These are phyloP conservation scores for Teleogryllus occipitalis DNA, from an alignment of 1,140 invertebrate species.

Conservation along the genomic window DNA sequence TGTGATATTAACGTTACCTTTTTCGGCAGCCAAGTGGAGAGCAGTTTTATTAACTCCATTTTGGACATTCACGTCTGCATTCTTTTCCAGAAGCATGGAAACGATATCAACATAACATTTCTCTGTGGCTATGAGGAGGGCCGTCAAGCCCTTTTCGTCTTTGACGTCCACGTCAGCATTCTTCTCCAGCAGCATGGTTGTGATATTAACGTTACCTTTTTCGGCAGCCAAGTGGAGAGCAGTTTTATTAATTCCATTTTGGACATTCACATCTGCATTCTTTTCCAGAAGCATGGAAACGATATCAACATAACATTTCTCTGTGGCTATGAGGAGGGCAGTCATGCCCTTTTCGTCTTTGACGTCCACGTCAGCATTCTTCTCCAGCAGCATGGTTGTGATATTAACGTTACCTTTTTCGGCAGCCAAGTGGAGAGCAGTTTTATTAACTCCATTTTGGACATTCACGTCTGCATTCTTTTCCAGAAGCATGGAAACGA, in stretches of 20 bases:
- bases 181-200: background rate
- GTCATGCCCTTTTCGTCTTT: conserved; percentile 66
- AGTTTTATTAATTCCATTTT: background rate
- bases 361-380: conserved; percentile 56
- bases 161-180: background rate
- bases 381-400: conserved; percentile 53
- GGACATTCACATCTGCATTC: conserved; percentile 36
- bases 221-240: background rate
- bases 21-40: background rate
- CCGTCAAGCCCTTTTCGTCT: background rate
- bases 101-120: background rate
- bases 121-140: background rate
- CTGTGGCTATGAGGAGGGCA: conserved; percentile 31
- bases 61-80: background rate
- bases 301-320: conserved; percentile 34
- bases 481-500: too few species aligned
- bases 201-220: background rate
- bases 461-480: too few species aligned
- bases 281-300: conserved; percentile 44
- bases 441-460: too few species aligned
- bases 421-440: conserved; percentile 20
- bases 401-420: background rate
- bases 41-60: background rate
- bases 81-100: background rate
- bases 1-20: background rate